Base-by-base conservation (phyloP, 1,140 invertebrate species). In the Aphaenogaster floridana region DNA sequence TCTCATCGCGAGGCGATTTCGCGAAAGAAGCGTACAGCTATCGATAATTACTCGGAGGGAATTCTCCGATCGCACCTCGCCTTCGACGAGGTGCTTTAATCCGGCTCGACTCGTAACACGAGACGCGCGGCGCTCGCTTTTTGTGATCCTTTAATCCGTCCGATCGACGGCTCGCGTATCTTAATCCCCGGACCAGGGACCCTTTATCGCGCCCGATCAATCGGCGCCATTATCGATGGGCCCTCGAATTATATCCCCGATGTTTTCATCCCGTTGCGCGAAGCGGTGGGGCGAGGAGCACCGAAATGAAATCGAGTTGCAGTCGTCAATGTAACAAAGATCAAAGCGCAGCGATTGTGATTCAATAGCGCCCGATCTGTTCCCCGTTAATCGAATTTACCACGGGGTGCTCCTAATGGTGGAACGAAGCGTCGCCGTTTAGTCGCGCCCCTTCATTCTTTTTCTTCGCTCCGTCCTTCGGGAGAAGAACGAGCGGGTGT, bases 351-450 rank as follows among this genome's bases (percentile, higher is more conserved):
- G 61, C 54, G 86, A 80, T 89, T 86, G 54, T 86, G 86, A 92
- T 92, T 92, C 91, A 92, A 91, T 92, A 91, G 90, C 80, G 85
- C 64, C 59, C 90, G 68, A 92, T 88, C 88, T 90, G 89, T 90
- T 86, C 74, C 66, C 74, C 80, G 87, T 85, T 92, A 92, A 92
- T 92, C 88, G 91, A 92, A 92, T 92, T 91, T 79, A 76, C 79
- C 84, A 86, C 79, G 36, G 68, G 77, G 28, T 39, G 15, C 15
- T 34, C 36, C 45, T 79, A 76, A 87, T 77, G 54, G 68, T 17
- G 39, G 45, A 57, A 74, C 61, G 69, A 0, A 28, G 21, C 34
- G 42, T 21, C 45, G 45, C 17, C 71, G 54, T 74, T 88, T 28
- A 63, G 71, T 76, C 63, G 66, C 54, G 57, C 21, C 17, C 15